Conservation (phyloP, 64 coral and sea anemone species). For the Stichodactyla helianthus region DNA sequence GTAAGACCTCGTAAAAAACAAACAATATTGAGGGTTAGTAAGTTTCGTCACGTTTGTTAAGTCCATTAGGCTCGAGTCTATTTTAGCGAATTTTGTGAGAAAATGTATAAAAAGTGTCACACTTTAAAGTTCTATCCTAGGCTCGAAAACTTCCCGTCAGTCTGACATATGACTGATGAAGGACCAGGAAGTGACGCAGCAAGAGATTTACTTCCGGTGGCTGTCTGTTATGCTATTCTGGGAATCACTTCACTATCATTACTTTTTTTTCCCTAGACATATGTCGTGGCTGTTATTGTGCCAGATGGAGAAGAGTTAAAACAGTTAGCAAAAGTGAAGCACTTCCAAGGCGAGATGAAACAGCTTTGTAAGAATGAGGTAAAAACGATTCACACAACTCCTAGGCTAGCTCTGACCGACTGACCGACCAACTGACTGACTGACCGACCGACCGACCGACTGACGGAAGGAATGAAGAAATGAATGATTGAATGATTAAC, state of each 20-base stretch:
- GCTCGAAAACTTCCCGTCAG: no score
- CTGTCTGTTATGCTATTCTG: neutral
- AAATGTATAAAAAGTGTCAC: no score
- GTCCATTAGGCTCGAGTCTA: no score
- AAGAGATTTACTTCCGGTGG: neutral
- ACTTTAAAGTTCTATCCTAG: no score
- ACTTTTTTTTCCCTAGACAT: constrained; percentile 33
- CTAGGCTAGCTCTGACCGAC: neutral
- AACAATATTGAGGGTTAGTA: no score
- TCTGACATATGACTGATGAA: neutral
- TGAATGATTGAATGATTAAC: neutral
- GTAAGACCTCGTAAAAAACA: no score
- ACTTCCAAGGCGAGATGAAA: constrained; percentile 37
- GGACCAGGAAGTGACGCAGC: neutral
- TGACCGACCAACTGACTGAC: neutral
- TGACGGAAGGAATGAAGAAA: neutral
- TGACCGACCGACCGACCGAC: neutral
- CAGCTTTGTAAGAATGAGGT: constrained; percentile 75
- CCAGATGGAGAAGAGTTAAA: constrained; percentile 66
- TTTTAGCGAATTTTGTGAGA: no score
- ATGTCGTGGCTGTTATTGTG: constrained; percentile 56
- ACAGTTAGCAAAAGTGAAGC: constrained; percentile 41
- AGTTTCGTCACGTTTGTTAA: no score
- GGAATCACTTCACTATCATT: neutral
- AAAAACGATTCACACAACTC: neutral